A percentile compares a stretch with the other conserved stretches of the same genome.
Conservation (phyloP, 2,888 invertebrate genomes). For the Calliphora vomitoria region DNA sequence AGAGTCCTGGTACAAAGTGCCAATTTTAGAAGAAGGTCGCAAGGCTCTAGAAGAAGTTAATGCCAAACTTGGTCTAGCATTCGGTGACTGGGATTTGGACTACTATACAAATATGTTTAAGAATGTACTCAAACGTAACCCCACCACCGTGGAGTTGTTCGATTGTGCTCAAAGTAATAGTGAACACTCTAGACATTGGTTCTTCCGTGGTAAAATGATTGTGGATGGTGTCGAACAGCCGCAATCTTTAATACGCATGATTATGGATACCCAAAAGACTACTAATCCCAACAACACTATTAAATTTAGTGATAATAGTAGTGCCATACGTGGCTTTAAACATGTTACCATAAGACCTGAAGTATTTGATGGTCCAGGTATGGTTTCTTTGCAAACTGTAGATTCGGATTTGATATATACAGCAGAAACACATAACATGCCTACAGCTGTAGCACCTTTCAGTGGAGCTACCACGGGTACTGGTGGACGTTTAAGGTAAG, state of each 20-base stretch:
- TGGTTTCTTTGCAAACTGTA: slow-evolving; percentile 86
- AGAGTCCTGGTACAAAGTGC: slow-evolving; percentile 93
- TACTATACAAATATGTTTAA: slow-evolving; percentile 95
- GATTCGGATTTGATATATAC: slow-evolving; percentile 97
- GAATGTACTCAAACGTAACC: slow-evolving; percentile 93
- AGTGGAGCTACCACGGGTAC: slow-evolving; percentile 99
- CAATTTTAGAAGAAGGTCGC: slow-evolving; percentile 91
- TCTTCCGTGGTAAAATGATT: slow-evolving; percentile 96
- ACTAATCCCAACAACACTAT: slow-evolving; percentile 98
- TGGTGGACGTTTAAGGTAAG: slow-evolving; percentile 92
- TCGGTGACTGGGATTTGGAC: slow-evolving; percentile 96
- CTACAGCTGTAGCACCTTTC: slow-evolving; percentile 98
- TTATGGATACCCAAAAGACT: slow-evolving; percentile 93
- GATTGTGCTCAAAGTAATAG: slow-evolving; percentile 99
- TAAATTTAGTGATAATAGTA: slow-evolving; percentile 98
- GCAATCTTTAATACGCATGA: slow-evolving; percentile 96
- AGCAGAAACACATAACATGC: slow-evolving; percentile 99
- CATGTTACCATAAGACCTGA: slow-evolving; percentile 89
- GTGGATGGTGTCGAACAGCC: slow-evolving; percentile 91
- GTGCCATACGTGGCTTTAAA: slow-evolving; percentile 94
- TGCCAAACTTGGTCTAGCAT: slow-evolving; percentile 92
- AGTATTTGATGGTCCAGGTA: slow-evolving; percentile 86
- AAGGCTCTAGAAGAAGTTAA: slow-evolving; percentile 93
- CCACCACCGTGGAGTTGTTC: slow-evolving; percentile 98
- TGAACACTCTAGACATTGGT: slow-evolving; percentile 99